Evolutionary conservation across 2,888 invertebrate species (phyloP).

Genomic region (Leptopterna dolabrata): DNA sequence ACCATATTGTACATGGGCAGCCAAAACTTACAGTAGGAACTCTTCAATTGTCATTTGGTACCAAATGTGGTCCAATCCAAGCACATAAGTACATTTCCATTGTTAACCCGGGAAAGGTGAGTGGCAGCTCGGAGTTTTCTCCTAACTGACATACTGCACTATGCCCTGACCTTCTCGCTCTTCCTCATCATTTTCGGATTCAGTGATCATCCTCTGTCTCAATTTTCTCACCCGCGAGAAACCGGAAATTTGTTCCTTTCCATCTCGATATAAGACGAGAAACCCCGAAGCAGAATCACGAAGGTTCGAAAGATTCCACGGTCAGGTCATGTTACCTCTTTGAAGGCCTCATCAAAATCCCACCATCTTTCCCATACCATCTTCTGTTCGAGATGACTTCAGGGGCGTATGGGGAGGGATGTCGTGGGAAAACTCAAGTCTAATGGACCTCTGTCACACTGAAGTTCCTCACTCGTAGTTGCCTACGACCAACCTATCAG

Average conservation of each 20-base stretch:
- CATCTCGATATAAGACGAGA: neutral
- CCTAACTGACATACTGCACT: too few species aligned
- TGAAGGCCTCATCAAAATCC: constrained; percentile 18
- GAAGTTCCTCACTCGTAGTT: neutral
- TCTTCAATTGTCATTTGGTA: too few species aligned
- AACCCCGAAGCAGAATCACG: neutral
- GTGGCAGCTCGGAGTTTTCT: too few species aligned
- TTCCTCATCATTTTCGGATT: neutral
- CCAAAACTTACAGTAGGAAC: too few species aligned
- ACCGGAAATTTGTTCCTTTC: neutral
- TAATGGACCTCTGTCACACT: neutral
- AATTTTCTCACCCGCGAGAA: neutral
- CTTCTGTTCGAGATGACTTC: neutral
- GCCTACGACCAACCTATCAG: neutral
- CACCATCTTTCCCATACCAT: constrained; percentile 26
- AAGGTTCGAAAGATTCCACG: neutral
- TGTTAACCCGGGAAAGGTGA: too few species aligned
- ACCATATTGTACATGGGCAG: too few species aligned
- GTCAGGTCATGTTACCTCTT: neutral
- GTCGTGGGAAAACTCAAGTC: neutral
- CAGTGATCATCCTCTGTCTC: neutral
- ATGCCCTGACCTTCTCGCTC: too few species aligned
- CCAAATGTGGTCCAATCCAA: too few species aligned
- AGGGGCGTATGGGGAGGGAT: neutral
- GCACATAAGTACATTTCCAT: too few species aligned